Evolutionary conservation across 2,113 vertebrate genomes (phyloP).

Genomic region (Hippolais icterina): DNA sequence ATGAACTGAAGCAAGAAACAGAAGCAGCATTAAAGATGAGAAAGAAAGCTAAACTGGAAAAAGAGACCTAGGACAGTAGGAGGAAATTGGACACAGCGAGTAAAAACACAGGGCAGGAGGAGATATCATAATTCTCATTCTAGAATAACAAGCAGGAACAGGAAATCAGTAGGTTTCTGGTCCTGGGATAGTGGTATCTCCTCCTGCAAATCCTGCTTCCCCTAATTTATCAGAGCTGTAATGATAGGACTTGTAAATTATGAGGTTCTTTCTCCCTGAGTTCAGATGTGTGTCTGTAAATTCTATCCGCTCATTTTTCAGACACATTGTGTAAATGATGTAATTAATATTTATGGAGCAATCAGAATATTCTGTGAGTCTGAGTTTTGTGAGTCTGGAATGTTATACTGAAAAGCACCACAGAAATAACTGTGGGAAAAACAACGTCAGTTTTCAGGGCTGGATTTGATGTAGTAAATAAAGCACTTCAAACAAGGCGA

Average conservation of each 20-base stretch:
- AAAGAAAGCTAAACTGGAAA: not conserved
- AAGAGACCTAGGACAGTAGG: not conserved
- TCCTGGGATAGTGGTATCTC: not conserved
- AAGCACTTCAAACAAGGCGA: constrained; percentile 12
- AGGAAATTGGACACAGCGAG: not conserved
- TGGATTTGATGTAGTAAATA: not conserved
- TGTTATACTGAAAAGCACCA: not conserved
- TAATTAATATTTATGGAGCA: not conserved
- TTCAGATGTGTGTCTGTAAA: not conserved
- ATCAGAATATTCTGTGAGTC: not conserved
- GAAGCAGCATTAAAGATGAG: not conserved
- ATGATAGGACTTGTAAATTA: not conserved
- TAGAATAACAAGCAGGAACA: not conserved
- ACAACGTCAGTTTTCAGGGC: not conserved
- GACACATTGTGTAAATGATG: not conserved
- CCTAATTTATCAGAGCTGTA: not conserved
- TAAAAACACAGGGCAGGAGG: not conserved
- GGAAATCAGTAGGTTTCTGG: not conserved
- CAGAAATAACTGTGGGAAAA: not conserved
- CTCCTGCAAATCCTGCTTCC: not conserved
- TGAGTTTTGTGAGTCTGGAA: not conserved
- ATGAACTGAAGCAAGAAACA: not conserved
- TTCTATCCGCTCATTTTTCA: not conserved
- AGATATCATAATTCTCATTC: not conserved
- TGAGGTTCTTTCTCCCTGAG: not conserved